phyloP scores from a whole-genome alignment of 2,888 invertebrate species.

The Acronicta leporina region DNA sequence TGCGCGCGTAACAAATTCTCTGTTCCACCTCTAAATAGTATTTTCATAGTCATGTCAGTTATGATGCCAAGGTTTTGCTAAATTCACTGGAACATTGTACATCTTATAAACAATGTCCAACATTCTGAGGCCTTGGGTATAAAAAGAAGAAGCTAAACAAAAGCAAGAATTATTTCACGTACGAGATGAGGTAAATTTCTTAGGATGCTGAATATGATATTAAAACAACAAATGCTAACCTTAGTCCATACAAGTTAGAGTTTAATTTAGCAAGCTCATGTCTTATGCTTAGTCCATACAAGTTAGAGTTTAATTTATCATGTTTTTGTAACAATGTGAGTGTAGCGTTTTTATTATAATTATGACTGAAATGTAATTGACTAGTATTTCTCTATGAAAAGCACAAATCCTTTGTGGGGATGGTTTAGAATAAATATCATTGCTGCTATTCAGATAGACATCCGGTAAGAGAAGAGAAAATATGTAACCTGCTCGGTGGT shows the following conservation, averaged over 20 bases:
- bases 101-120: conserved; percentile 34
- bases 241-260: background rate
- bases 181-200: conserved; percentile 20
- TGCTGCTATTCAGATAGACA: too few species aligned
- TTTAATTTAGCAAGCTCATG: too few species aligned
- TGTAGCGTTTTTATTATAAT: too few species aligned
- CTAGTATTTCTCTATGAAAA: too few species aligned
- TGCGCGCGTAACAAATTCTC: conserved; percentile 11
- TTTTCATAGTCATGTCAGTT: conserved; percentile 39
- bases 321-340: too few species aligned
- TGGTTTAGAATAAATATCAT: too few species aligned
- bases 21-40: conserved; percentile 23
- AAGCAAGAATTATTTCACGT: conserved; percentile 26
- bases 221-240: background rate
- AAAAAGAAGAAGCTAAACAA: conserved; percentile 31
- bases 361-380: too few species aligned
- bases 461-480: too few species aligned
- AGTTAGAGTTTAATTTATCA: too few species aligned
- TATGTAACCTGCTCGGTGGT: too few species aligned
- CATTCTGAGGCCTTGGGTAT: conserved; percentile 34
- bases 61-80: conserved; percentile 38
- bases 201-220: background rate
- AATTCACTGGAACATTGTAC: conserved; percentile 16
- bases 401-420: too few species aligned
- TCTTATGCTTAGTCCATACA: background rate